phyloP scores from a whole-genome alignment of 2,888 invertebrate genomes.

The Leucoma salicis region DNA sequence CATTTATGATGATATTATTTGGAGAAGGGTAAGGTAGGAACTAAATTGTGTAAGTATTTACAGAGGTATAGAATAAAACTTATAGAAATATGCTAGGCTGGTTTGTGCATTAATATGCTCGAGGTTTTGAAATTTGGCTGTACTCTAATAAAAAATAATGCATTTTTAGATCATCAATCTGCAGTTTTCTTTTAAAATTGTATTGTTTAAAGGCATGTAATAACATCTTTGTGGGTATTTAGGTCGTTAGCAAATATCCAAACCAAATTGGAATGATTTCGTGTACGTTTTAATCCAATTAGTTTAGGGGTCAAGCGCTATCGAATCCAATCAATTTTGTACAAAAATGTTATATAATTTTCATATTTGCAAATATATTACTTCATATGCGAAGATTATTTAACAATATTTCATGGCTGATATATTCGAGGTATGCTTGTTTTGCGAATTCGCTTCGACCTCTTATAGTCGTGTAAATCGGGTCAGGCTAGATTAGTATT shows the following conservation, averaged over 20 bases:
- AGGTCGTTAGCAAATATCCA: not conserved
- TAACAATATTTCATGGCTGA: slow-evolving; percentile 30
- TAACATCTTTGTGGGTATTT: slow-evolving; percentile 1
- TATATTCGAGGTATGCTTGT: slow-evolving; percentile 17
- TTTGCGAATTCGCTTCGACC: slow-evolving; percentile 21
- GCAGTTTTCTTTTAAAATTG: too few relatives aligned
- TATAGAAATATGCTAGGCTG: too few relatives aligned
- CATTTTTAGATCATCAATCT: too few relatives aligned
- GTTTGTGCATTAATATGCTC: too few relatives aligned
- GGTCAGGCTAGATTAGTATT: slow-evolving; percentile 15
- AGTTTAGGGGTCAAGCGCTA: slow-evolving; percentile 4
- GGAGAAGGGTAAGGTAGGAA: too few relatives aligned
- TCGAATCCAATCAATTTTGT: slow-evolving; percentile 10
- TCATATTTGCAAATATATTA: slow-evolving; percentile 16
- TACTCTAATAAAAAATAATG: too few relatives aligned
- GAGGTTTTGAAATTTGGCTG: too few relatives aligned
- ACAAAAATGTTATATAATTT: slow-evolving; percentile 24
- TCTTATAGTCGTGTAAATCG: slow-evolving; percentile 19
- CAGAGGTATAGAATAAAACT: too few relatives aligned
- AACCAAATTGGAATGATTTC: slow-evolving; percentile 1
- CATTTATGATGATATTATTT: too few relatives aligned
- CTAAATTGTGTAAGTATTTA: too few relatives aligned
- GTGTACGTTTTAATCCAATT: slow-evolving; percentile 1
- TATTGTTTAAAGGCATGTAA: not conserved
- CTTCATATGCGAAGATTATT: slow-evolving; percentile 19